These are phyloP conservation scores for Mobula birostris DNA, from an alignment of 2,113 vertebrate genomes.

Conservation along the genomic window DNA sequence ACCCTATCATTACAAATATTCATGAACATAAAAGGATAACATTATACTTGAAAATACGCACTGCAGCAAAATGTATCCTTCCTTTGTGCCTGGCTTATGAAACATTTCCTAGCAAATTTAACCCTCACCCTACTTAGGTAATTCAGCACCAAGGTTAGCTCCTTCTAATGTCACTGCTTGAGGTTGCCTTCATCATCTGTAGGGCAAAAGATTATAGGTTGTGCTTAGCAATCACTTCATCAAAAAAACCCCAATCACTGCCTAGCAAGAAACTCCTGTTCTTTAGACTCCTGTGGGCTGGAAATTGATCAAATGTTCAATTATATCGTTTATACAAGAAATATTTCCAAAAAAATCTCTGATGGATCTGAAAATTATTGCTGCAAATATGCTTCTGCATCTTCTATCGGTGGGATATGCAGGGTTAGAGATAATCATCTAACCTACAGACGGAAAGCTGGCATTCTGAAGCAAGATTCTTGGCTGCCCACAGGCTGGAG, in stretches of 20 bases:
- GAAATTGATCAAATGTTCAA: background rate
- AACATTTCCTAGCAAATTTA: background rate
- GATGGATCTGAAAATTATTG: background rate
- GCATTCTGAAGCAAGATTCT: background rate
- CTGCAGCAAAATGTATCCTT: background rate
- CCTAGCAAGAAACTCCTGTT: background rate
- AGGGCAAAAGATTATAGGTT: background rate
- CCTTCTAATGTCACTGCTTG: background rate
- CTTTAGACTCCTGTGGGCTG: background rate
- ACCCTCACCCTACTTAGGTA: background rate
- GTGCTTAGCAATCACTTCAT: background rate
- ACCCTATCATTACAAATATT: background rate
- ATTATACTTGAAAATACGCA: background rate
- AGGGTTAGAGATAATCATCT: background rate
- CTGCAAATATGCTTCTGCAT: background rate
- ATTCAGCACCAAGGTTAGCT: conserved; percentile 33
- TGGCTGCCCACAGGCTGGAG: background rate
- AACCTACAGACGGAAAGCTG: background rate
- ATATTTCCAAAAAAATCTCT: background rate
- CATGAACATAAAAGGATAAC: background rate
- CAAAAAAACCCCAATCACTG: background rate
- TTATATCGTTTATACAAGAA: background rate
- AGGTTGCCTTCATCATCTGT: background rate
- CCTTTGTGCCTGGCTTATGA: background rate
- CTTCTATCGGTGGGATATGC: no score